phyloP scores from a whole-genome alignment of 1,140 invertebrate species.

The Saccostrea cuccullata region DNA sequence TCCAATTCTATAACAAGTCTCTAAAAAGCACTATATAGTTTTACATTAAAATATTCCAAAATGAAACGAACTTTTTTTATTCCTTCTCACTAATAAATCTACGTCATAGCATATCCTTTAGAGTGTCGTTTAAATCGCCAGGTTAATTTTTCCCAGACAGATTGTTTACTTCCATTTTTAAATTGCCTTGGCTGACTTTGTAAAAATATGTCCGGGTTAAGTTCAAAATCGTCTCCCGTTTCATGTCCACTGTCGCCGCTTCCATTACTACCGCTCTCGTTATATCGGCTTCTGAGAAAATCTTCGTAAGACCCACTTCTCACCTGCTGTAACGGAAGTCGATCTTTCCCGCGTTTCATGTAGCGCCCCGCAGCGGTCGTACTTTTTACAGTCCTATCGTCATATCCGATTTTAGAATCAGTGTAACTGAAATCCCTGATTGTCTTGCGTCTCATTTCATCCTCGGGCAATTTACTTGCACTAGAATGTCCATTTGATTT shows the following conservation, averaged over 20 bases:
- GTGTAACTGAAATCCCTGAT: slow-evolving; percentile 51
- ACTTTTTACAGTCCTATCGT: slow-evolving; percentile 53
- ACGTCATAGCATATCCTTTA: slow-evolving; percentile 28
- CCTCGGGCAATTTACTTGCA: neutral
- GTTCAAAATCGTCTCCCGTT: slow-evolving; percentile 42
- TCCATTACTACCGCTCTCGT: slow-evolving; percentile 50
- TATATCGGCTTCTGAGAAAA: slow-evolving; percentile 51
- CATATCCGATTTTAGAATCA: slow-evolving; percentile 52
- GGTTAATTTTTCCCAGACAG: slow-evolving; percentile 54
- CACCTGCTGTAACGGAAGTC: slow-evolving; percentile 35
- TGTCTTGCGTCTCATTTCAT: slow-evolving; percentile 47
- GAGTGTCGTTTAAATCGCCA: slow-evolving; percentile 53
- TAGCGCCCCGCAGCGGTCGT: slow-evolving; percentile 54
- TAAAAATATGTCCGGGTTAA: slow-evolving; percentile 44
- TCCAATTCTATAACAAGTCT: too few species aligned
- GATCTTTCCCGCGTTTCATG: slow-evolving; percentile 52
- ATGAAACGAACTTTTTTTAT: too few species aligned
- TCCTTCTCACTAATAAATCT: neutral
- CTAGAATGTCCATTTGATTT: slow-evolving; percentile 44
- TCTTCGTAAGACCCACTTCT: slow-evolving; percentile 50
- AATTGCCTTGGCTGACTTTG: slow-evolving; percentile 52
- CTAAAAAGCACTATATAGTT: neutral
- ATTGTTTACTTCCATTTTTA: slow-evolving; percentile 30
- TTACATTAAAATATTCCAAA: neutral
- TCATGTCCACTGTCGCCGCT: slow-evolving; percentile 52